A percentile compares a stretch with the other conserved stretches of the same genome.
Evolutionary conservation across 2,888 invertebrate species (phyloP).

Genomic region (Listrodromus nycthemerus): DNA sequence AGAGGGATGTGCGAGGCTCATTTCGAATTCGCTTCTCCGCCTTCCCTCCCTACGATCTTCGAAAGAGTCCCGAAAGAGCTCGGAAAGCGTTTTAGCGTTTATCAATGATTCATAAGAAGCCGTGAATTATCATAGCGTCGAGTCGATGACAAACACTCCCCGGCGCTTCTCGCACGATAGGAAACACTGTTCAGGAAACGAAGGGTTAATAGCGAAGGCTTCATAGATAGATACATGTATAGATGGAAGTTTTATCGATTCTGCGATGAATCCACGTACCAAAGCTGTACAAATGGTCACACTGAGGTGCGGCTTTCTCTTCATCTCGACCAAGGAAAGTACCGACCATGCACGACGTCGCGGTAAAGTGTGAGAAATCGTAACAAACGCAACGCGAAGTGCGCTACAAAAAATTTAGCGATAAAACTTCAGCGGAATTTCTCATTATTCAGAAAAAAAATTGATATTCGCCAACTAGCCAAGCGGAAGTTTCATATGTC

Average conservation of each 20-base stretch:
- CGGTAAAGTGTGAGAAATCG: too few species aligned
- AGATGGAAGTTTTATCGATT: too few species aligned
- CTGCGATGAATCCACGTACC: too few species aligned
- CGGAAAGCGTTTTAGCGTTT: constrained; percentile 43
- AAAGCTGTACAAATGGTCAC: too few species aligned
- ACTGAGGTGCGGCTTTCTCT: too few species aligned
- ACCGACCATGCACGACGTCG: too few species aligned
- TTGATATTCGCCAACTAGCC: neutral
- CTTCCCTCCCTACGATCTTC: constrained; percentile 5
- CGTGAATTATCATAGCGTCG: constrained; percentile 19
- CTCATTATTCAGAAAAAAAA: neutral
- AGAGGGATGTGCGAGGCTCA: constrained; percentile 17
- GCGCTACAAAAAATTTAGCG: too few species aligned
- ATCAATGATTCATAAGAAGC: constrained; percentile 51
- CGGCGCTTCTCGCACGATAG: neutral
- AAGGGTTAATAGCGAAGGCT: neutral
- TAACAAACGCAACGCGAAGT: too few species aligned
- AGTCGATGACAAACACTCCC: neutral
- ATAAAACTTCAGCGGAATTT: too few species aligned
- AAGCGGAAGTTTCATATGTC: neutral
- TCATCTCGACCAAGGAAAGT: too few species aligned
- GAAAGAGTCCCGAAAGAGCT: constrained; percentile 7
- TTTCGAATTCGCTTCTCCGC: constrained; percentile 22
- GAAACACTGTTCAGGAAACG: neutral
- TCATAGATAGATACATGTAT: too few species aligned